These are phyloP conservation scores for Gymnocypris eckloni DNA, from an alignment of 2,797 vertebrate species.

Conservation along the genomic window DNA sequence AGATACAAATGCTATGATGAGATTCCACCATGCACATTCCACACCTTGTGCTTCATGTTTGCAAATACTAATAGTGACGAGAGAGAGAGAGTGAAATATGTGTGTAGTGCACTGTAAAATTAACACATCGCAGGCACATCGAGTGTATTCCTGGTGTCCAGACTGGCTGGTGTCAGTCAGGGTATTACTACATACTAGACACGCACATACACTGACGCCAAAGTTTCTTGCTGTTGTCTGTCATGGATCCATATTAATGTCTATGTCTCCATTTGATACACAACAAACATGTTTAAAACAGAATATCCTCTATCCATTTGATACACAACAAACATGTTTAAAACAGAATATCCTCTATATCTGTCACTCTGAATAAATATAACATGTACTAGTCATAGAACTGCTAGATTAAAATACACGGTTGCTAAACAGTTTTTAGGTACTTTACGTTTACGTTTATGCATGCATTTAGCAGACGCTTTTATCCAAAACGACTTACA, in stretches of 20 bases:
- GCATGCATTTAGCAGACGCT: too few species aligned
- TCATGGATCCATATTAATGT: conserved; percentile 11
- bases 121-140: conserved; percentile 44
- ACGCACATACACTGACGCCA: conserved; percentile 43
- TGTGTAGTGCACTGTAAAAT: conserved; percentile 26
- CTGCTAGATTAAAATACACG: conserved; percentile 9
- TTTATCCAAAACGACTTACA: too few species aligned
- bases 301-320: conserved; percentile 26
- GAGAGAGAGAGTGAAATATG: conserved; percentile 11
- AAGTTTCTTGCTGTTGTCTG: conserved; percentile 19
- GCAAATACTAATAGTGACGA: conserved; percentile 19
- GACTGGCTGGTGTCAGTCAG: conserved; percentile 44
- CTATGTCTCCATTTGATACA: conserved; percentile 35
- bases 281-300: conserved; percentile 58
- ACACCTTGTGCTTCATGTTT: conserved; percentile 35
- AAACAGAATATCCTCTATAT: conserved; percentile 16
- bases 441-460: not conserved
- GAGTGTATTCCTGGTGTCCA: conserved; percentile 47
- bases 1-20: conserved; percentile 7
- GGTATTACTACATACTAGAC: conserved; percentile 20
- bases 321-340: conserved; percentile 59
- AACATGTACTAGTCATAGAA: conserved; percentile 22
- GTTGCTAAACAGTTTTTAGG: not conserved
- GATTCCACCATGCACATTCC: not conserved
- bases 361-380: conserved; percentile 21